Conservation (phyloP, 1,140 invertebrate genomes). For the Zaprionus tsacasi region DNA sequence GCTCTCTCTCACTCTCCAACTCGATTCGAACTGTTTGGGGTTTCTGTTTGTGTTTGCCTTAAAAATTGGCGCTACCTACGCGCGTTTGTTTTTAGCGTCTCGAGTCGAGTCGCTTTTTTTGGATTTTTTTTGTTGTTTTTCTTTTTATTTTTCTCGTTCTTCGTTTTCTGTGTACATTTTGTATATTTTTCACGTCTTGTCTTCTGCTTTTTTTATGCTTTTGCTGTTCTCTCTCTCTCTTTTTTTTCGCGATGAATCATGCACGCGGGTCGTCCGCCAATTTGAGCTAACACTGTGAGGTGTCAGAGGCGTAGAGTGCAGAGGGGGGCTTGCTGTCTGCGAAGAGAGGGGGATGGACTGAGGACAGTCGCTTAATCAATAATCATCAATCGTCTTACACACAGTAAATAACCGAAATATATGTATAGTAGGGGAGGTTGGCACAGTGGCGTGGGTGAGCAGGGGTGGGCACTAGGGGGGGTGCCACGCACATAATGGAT, state of each 20-base stretch:
- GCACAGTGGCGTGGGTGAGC: background rate
- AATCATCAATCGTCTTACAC: constrained; percentile 80
- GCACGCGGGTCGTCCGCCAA: constrained; percentile 36
- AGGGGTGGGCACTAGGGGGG: background rate
- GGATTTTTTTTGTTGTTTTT: constrained; percentile 8
- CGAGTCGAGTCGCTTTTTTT: constrained; percentile 23
- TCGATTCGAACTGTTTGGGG: constrained; percentile 50
- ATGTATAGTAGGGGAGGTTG: background rate
- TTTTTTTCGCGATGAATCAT: constrained; percentile 63
- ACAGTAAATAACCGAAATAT: constrained; percentile 62
- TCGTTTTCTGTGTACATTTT: constrained; percentile 29
- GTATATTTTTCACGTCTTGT: constrained; percentile 42
- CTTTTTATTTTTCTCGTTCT: background rate
- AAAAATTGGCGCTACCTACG: constrained; percentile 79
- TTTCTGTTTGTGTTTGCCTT: constrained; percentile 62
- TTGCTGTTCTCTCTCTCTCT: constrained; percentile 8
- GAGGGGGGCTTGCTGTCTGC: background rate
- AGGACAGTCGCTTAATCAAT: constrained; percentile 64
- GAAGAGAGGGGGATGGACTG: background rate
- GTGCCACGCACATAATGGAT: constrained; percentile 62
- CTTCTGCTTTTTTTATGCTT: constrained; percentile 23
- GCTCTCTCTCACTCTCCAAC: background rate
- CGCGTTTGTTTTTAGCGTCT: constrained; percentile 74
- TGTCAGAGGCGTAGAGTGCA: too few relatives aligned
- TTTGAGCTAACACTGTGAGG: constrained; percentile 28